These are phyloP conservation scores for Halcyon badia DNA, from an alignment of 2,797 vertebrate genomes.

Conservation along the genomic window DNA sequence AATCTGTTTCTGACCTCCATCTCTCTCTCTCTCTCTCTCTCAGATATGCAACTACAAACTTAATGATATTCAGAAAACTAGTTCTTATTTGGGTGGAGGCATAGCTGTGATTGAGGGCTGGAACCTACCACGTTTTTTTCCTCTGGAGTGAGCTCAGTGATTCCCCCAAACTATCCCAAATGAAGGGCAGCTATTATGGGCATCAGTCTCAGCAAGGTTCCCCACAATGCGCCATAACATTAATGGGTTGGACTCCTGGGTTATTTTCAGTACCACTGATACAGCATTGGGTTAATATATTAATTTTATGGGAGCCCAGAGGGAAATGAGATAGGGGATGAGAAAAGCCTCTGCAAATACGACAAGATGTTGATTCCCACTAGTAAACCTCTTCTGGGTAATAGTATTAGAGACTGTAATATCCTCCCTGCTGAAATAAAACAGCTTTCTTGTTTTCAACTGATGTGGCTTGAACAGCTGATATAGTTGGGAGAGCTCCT, in stretches of 20 bases:
- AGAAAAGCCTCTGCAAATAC: conserved; percentile 23
- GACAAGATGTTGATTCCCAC: conserved; percentile 5
- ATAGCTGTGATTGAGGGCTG: neutral
- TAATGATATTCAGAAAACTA: neutral
- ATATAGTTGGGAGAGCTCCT: neutral
- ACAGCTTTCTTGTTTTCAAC: neutral
- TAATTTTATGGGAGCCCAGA: conserved; percentile 25
- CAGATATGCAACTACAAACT: neutral
- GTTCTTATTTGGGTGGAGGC: neutral
- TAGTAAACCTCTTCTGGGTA: conserved; percentile 40
- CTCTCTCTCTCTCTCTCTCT: neutral
- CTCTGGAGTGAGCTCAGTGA: neutral
- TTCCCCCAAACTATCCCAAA: neutral
- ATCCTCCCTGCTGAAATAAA: conserved; percentile 30
- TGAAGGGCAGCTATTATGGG: neutral
- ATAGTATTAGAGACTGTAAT: conserved; percentile 7
- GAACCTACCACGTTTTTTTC: neutral
- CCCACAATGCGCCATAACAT: neutral
- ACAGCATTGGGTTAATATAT: neutral
- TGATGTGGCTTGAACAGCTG: neutral
- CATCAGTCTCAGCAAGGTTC: neutral
- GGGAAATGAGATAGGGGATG: conserved; percentile 15
- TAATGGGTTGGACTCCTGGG: neutral
- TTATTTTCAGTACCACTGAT: conserved; percentile 18
- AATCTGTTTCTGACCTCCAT: neutral